These are phyloP conservation scores for Muntiacus reevesi DNA, from an alignment of 2,113 vertebrate genomes.

Conservation along the genomic window DNA sequence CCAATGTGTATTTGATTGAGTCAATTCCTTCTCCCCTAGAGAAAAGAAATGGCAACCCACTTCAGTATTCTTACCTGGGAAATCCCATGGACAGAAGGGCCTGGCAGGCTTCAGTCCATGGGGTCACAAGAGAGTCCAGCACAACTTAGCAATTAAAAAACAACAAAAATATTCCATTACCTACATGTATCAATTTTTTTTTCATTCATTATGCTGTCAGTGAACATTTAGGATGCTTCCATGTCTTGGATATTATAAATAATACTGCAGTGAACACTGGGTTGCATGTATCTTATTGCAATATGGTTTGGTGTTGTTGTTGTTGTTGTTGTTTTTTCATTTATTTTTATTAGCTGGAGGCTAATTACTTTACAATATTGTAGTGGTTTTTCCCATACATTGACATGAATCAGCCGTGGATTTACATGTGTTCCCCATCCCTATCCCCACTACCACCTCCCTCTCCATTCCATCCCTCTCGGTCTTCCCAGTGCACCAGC, in stretches of 20 bases:
- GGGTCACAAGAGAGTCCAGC: background rate
- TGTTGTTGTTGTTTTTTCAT: too few relatives aligned
- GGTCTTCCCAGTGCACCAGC: too few relatives aligned
- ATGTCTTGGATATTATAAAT: background rate
- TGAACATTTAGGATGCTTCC: background rate
- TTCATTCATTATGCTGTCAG: background rate
- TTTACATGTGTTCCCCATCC: too few relatives aligned
- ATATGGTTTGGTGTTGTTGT: too few relatives aligned
- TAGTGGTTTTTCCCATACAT: too few relatives aligned
- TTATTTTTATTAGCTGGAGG: too few relatives aligned
- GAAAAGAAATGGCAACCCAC: background rate
- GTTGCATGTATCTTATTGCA: background rate
- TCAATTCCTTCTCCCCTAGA: background rate
- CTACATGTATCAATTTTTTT: background rate
- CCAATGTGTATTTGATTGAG: background rate
- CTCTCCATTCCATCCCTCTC: too few relatives aligned
- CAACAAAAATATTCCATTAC: background rate
- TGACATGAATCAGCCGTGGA: too few relatives aligned
- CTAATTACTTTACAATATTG: too few relatives aligned
- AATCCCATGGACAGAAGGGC: background rate
- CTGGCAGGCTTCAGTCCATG: background rate
- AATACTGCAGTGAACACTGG: background rate
- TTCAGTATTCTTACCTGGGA: background rate
- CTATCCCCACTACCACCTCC: too few relatives aligned
- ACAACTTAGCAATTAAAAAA: background rate